phyloP scores from a whole-genome alignment of 2,113 vertebrate genomes.

The Azemiops feae region DNA sequence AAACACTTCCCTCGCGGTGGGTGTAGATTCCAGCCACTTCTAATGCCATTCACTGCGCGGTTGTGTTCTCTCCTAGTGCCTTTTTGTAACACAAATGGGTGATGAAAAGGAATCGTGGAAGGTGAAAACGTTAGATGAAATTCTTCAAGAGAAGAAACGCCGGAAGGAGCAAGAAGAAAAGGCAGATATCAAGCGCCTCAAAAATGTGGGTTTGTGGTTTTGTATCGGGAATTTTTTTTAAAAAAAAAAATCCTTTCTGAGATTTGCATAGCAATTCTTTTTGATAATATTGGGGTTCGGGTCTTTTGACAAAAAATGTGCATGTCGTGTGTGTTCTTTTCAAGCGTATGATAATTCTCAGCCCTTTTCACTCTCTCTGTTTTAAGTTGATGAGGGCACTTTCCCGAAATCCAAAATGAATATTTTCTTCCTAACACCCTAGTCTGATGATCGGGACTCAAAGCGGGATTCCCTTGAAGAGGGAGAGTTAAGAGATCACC shows the following conservation, averaged over 20 bases:
- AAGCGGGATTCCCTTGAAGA: slow-evolving; percentile 97
- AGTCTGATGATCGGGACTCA: slow-evolving; percentile 97
- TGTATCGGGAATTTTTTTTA: background rate
- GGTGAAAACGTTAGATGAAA: slow-evolving; percentile 99
- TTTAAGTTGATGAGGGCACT: background rate
- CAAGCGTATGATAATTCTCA: background rate
- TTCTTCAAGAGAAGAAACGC: slow-evolving; percentile 95
- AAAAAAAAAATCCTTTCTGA: rapidly evolving
- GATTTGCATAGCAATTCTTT: background rate
- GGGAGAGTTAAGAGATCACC: slow-evolving; percentile 96
- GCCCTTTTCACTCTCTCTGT: background rate
- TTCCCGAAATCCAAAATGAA: background rate
- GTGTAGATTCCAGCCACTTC: rapidly evolving
- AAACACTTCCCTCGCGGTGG: background rate
- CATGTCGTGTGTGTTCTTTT: background rate
- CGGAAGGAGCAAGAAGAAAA: slow-evolving; percentile 95
- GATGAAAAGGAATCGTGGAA: slow-evolving; percentile 99
- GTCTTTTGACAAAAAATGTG: background rate
- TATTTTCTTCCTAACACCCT: background rate
- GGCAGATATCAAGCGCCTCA: slow-evolving; percentile 85
- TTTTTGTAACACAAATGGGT: slow-evolving; percentile 87
- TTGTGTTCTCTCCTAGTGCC: slow-evolving; percentile 63
- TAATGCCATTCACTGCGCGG: background rate
- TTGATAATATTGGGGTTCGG: background rate
- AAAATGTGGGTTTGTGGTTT: slow-evolving; percentile 80